A percentile compares a stretch with the other conserved stretches of the same genome.
Conservation (phyloP, 2,113 vertebrate genomes). For the Globicephala melas region DNA sequence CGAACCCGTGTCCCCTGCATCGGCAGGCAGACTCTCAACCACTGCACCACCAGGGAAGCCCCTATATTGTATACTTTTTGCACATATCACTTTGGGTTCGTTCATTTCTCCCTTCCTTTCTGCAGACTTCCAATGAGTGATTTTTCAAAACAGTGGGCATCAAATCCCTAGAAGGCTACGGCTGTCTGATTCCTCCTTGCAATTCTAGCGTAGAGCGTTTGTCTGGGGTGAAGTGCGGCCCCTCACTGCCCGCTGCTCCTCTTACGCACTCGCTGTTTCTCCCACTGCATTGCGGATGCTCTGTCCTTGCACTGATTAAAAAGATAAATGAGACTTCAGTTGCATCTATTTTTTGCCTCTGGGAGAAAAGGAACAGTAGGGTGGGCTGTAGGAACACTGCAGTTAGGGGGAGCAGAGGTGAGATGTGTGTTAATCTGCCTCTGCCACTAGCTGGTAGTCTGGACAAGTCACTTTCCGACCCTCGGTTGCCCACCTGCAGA, state of each 20-base stretch:
- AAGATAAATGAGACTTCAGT: background rate
- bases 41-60: too few relatives aligned
- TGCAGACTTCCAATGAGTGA: background rate
- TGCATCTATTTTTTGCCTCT: background rate
- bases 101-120: background rate
- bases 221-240: rapidly evolving
- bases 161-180: rapidly evolving
- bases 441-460: rapidly evolving
- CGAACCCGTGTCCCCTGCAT: too few relatives aligned
- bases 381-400: background rate
- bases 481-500: background rate
- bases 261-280: rapidly evolving
- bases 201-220: rapidly evolving
- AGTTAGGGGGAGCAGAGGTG: rapidly evolving
- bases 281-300: rapidly evolving
- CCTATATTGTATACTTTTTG: background rate
- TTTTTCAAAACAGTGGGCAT: background rate
- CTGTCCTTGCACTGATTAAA: too few relatives aligned
- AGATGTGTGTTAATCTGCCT: too few relatives aligned
- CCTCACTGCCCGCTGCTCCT: rapidly evolving
- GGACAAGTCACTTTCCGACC: rapidly evolving
- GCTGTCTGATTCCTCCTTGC: background rate
- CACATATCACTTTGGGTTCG: background rate
- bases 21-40: too few relatives aligned
- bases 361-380: background rate